Evolutionary conservation across 2,113 vertebrate species (phyloP).

Genomic region (Salvelinus namaycush): DNA sequence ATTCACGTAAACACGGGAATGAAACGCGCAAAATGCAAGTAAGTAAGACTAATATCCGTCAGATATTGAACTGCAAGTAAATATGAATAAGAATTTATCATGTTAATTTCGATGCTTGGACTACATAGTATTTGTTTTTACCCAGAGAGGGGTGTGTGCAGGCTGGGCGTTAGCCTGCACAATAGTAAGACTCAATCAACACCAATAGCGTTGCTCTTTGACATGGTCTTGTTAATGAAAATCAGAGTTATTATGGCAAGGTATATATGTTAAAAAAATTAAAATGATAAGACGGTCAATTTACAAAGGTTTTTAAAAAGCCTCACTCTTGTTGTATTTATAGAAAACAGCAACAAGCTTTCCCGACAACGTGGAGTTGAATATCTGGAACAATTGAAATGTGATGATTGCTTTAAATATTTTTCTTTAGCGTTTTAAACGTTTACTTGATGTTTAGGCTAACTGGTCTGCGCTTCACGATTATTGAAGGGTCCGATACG

Average conservation of each 20-base stretch:
- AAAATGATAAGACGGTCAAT: not conserved
- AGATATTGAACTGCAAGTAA: not conserved
- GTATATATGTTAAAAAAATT: not conserved
- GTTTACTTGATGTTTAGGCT: not conserved
- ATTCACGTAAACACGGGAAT: conserved; percentile 71
- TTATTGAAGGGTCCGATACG: too few relatives aligned
- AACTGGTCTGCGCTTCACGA: not conserved
- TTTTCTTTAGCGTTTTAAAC: not conserved
- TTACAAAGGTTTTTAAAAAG: not conserved
- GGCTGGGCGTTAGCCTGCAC: conserved; percentile 77
- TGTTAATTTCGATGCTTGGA: conserved; percentile 34
- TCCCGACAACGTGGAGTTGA: not conserved
- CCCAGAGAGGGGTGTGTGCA: conserved; percentile 71
- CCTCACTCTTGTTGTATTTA: conserved; percentile 47
- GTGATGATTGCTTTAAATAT: not conserved
- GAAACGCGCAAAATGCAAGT: conserved; percentile 53
- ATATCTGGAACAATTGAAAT: not conserved
- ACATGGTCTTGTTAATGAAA: not conserved
- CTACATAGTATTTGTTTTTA: conserved; percentile 69
- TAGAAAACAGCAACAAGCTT: conserved; percentile 20
- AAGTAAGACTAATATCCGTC: conserved; percentile 35
- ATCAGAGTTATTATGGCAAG: not conserved
- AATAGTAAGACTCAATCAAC: conserved; percentile 34
- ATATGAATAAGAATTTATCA: conserved; percentile 12
- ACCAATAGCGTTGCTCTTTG: conserved; percentile 29